Base-by-base conservation (phyloP, 2,113 vertebrate genomes). In the Apeltes quadracus region DNA sequence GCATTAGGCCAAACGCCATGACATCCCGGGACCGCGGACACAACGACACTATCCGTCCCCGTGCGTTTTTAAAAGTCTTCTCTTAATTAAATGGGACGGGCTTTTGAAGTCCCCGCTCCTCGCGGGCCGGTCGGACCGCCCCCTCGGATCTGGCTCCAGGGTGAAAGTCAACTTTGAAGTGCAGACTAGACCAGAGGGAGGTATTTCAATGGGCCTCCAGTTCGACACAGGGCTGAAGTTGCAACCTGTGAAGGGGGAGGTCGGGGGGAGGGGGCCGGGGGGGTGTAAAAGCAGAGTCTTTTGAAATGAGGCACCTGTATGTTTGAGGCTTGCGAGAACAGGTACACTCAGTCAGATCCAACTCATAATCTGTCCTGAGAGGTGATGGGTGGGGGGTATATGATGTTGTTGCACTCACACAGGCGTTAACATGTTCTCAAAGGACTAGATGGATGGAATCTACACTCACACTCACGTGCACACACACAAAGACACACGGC, bases 261-360 rank as follows among this genome's bases (percentile, higher is more conserved):
- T 48, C 78, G 51, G 7, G 46, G 20, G 2, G 34, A 43, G 69
- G 13, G 69, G 43, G 69, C 51, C 48, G 78, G 51, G 55, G 43
- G 15, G 7, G 10, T n/a, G 22, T 20, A 27, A 62, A 67, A 83
- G 79, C 74, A 58, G 14, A 80, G 69, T 51, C 82, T 84, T 90
- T 91, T 88, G 88, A 91, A 91, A 90, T 74, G 82, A 88, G 82
- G 88, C 90, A 91, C 90, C 88, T 86, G 90, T 86, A 82, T 51
- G 25, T 88, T 87, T 61, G 79, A 85, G 85, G 74, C 89, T 63
- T 89, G 88, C 86, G 83, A 79, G 83, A 70, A 89, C 88, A 92
- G 88, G 86, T 89, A 90, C 71, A 83, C 83, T 77, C 76, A 87
- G 79, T 79, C 76, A 65, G 57, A 70, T 53, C 69, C 76, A 72